Evolutionary conservation across 2,113 vertebrate genomes (phyloP).

Genomic region (Malurus elegans): DNA sequence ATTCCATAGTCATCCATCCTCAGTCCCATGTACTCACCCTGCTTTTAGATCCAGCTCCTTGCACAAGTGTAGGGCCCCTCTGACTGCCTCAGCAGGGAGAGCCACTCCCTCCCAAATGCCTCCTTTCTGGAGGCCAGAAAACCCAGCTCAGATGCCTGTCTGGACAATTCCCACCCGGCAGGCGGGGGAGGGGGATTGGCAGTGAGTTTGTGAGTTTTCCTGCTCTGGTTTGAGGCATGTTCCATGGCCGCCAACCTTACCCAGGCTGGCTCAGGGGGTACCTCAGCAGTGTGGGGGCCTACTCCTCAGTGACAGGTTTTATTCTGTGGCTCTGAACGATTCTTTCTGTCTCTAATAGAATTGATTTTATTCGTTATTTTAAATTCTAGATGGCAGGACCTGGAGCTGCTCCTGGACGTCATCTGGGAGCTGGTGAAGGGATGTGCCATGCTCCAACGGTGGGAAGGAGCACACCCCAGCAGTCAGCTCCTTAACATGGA

Average conservation of each 20-base stretch:
- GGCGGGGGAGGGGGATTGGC: not conserved
- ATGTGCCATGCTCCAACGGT: accelerated
- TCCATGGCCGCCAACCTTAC: not conserved
- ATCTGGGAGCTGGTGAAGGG: not conserved
- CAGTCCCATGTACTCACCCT: not conserved
- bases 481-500: not conserved
- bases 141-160: not conserved
- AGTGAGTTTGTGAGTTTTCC: not conserved
- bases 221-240: not conserved
- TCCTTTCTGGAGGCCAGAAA: not conserved
- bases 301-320: not conserved
- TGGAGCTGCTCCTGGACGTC: not conserved
- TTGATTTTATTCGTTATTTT: not conserved
- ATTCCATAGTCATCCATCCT: not conserved
- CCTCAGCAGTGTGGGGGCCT: not conserved
- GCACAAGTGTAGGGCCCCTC: not conserved
- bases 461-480: not conserved
- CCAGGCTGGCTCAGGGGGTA: not conserved
- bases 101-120: not conserved
- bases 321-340: not conserved
- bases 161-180: not conserved
- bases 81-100: not conserved
- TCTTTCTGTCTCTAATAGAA: not conserved
- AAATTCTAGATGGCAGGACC: not conserved
- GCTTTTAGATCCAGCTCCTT: not conserved